Evolutionary conservation across 2,113 vertebrate species (phyloP), one percentile per base, ranked within the genome.

Genomic region (Nettapus auritus): DNA sequence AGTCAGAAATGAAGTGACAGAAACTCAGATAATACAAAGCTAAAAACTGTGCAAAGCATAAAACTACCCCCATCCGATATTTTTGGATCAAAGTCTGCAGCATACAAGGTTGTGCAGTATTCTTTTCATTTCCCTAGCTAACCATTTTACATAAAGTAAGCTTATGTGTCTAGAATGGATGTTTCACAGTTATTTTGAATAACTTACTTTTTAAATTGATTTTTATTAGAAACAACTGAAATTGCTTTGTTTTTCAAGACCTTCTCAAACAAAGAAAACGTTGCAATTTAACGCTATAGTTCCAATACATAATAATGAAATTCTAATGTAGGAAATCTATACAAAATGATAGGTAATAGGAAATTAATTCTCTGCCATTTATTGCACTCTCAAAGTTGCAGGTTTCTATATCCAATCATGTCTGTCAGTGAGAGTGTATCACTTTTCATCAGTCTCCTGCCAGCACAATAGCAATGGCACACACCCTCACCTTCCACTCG

Each of bases 201-300:
- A 68, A 53, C 19, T 55, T 83, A 12, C 88, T 67, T 82, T n/a
- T 29, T 6, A 22, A 33, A 31, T 55, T 3, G 0, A 34, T 21
- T 94, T 95, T 67, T 75, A 84, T 85, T 84, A 59, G 63, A 77
- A 92, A 80, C 38, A 86, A 86, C 18, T 86, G 50, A 73, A 90
- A 94, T 34, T 7, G 22, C 50, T 73, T 82, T 92, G 34, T 86
- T 86, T 93, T 94, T 74, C 71, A 86, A 83, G 63, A 73, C 20
- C 29, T 56, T 28, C 44, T 88, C 76, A 66, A 78, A 70, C 26
- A 73, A 36, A 38, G 11, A 81, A 13, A 71, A 0, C 52, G 56
- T 44, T 36, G 69, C 50, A 70, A 26, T 59, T 76, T 19, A 71
- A 79, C 18, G 3, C 73, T 74, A 95, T 20, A 26, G 67, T 88